Conservation (phyloP, 2,888 invertebrate genomes). For the Charanyca ferruginea region DNA sequence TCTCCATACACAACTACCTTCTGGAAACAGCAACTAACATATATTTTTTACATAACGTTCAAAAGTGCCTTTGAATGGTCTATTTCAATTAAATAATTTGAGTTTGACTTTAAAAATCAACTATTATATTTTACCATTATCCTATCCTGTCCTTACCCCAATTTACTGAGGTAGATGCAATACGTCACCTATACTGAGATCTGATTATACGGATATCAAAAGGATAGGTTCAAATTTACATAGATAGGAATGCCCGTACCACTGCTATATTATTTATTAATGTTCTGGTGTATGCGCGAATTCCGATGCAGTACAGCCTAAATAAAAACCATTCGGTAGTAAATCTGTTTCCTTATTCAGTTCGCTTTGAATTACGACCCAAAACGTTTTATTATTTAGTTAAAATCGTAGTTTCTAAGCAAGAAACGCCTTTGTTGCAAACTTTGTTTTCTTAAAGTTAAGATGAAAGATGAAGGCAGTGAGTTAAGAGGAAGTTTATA, state of each 20-base stretch:
- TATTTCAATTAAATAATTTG: no score
- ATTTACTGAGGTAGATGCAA: background rate
- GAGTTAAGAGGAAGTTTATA: constrained; percentile 62
- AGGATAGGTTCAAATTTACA: constrained; percentile 27
- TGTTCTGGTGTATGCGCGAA: background rate
- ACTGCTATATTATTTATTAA: background rate
- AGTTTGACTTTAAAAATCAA: no score
- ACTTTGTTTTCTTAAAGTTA: constrained; percentile 65
- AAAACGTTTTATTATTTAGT: constrained; percentile 55
- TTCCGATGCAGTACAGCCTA: background rate
- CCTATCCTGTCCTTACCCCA: background rate
- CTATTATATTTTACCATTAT: background rate
- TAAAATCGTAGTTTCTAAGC: constrained; percentile 63
- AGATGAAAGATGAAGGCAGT: constrained; percentile 62
- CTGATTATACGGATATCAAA: background rate
- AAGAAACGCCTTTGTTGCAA: constrained; percentile 66
- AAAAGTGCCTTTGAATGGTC: no score
- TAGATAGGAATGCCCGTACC: constrained; percentile 1
- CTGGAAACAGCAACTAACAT: no score
- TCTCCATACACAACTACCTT: no score
- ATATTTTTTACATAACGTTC: no score
- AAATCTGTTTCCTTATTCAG: background rate
- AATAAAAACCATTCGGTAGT: background rate
- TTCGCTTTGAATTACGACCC: constrained; percentile 12
- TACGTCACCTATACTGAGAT: background rate